These are phyloP conservation scores for Amazona guildingii DNA, from an alignment of 2,113 vertebrate species.

Conservation along the genomic window DNA sequence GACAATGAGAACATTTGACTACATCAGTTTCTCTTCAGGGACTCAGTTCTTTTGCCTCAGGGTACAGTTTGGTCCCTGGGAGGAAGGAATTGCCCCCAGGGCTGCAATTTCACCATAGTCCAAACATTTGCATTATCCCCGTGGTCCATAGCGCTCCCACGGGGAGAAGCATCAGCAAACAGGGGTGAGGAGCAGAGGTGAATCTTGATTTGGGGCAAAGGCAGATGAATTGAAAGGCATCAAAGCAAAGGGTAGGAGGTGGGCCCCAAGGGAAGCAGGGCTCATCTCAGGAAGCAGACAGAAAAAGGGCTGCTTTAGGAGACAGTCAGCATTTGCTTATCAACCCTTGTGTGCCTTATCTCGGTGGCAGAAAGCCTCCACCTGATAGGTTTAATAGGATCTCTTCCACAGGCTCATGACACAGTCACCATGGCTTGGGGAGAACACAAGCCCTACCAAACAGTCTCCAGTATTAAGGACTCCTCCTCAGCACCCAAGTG, in stretches of 20 bases:
- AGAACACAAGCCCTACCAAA: not conserved
- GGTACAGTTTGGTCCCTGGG: not conserved
- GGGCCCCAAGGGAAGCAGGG: not conserved
- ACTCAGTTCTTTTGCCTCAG: not conserved
- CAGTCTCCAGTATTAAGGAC: not conserved
- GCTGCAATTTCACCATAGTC: not conserved
- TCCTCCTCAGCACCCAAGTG: not conserved
- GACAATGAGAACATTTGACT: not conserved
- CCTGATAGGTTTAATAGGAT: not conserved
- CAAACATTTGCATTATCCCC: not conserved
- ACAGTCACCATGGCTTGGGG: not conserved
- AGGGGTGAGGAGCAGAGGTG: not conserved
- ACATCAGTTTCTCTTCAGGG: not conserved
- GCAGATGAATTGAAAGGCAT: not conserved
- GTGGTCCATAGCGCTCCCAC: not conserved
- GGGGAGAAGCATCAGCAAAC: not conserved
- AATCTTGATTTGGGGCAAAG: not conserved
- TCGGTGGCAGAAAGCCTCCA: not conserved
- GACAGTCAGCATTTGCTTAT: slow-evolving; percentile 53
- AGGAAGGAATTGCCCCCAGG: not conserved
- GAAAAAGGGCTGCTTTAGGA: not conserved
- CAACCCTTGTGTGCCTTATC: not conserved
- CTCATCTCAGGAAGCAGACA: not conserved
- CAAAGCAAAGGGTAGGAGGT: not conserved
- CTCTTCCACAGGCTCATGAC: not conserved